Evolutionary conservation across 2,113 vertebrate genomes (phyloP).

Genomic region (Xenopus borealis): DNA sequence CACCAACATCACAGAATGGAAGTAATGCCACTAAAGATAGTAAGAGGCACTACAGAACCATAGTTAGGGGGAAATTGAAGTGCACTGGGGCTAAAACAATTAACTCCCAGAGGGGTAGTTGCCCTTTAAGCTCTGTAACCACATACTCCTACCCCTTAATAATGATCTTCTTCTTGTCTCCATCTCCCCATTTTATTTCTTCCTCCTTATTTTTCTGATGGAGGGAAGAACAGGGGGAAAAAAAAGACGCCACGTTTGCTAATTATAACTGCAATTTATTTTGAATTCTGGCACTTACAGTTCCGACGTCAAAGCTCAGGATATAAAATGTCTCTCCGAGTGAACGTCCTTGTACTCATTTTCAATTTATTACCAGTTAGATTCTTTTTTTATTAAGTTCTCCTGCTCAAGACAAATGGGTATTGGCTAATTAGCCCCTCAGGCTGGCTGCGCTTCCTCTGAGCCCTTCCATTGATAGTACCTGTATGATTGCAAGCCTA

Average conservation of each 20-base stretch:
- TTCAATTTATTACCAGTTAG: slow-evolving; percentile 1
- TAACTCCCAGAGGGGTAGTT: too few relatives aligned
- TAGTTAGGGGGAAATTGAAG: too few relatives aligned
- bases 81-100: too few relatives aligned
- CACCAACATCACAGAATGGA: too few relatives aligned
- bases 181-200: too few relatives aligned
- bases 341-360: slow-evolving; percentile 7
- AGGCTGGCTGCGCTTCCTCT: slow-evolving; percentile 6
- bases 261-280: slow-evolving; percentile 20
- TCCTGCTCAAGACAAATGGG: slow-evolving; percentile 13
- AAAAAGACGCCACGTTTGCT: background rate
- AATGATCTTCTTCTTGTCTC: too few relatives aligned
- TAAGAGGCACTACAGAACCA: too few relatives aligned
- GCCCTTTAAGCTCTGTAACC: too few relatives aligned
- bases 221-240: background rate
- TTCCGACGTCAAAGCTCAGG: slow-evolving; percentile 1
- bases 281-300: slow-evolving; percentile 4
- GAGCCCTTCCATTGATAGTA: background rate
- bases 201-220: background rate
- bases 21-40: too few relatives aligned
- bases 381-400: slow-evolving; percentile 11
- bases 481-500: slow-evolving; percentile 4
- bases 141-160: too few relatives aligned
- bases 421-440: slow-evolving; percentile 28
- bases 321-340: background rate